Percentiles rank a stretch among this genome's conserved stretches.
Conservation (phyloP, 1,140 invertebrate species). For the Aphidius gifuensis region DNA sequence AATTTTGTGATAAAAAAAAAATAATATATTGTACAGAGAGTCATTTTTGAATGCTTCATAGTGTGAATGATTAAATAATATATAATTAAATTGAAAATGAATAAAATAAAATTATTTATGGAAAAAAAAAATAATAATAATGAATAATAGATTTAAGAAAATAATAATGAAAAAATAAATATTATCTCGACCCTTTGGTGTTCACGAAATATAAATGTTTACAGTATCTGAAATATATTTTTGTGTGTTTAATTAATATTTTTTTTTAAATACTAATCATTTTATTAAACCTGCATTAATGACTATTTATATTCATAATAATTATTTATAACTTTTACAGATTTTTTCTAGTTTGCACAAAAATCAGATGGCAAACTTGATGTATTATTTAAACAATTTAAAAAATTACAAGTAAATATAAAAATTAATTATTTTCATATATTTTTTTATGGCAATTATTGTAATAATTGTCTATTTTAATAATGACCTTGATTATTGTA, state of each 20-base stretch:
- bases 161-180: constrained; percentile 36
- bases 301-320: no score
- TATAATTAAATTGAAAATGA: constrained; percentile 35
- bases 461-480: no score
- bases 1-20: constrained; percentile 27
- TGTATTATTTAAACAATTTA: no score
- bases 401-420: no score
- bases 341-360: no score
- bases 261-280: no score
- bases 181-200: constrained; percentile 49
- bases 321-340: no score
- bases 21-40: constrained; percentile 42
- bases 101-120: constrained; percentile 39
- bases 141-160: constrained; percentile 27
- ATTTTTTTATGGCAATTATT: no score
- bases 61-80: constrained; percentile 23
- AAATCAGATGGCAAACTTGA: no score
- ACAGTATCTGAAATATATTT: constrained; percentile 37
- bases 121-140: constrained; percentile 27
- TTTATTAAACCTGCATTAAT: no score
- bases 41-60: constrained; percentile 24
- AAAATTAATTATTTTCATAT: no score
- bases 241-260: constrained; percentile 1
- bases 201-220: constrained; percentile 52
- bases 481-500: no score